Evolutionary conservation across 2,113 vertebrate species (phyloP), one percentile per base, ranked within the genome.

Genomic region (Solea solea): DNA sequence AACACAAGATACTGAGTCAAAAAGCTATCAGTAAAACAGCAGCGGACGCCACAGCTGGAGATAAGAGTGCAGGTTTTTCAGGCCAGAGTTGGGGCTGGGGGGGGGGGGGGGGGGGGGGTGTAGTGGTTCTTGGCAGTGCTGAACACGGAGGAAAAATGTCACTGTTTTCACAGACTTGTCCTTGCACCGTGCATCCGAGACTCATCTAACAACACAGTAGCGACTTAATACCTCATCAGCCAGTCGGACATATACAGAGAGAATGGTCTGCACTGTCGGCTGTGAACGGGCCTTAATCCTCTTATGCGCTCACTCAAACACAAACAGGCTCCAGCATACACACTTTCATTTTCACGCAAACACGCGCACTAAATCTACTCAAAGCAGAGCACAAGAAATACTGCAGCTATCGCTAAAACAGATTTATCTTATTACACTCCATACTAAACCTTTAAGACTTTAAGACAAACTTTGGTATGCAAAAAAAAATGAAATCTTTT

Each of bases 231-330:
- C 74, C 64, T 83, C 78, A 82, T 86, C 64, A 75, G 69, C 74
- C 67, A 72, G 75, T 76, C 25, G 40, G 57, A 70, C 61, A 34
- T 34, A 34, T 9, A 66, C 59, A 74, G 75, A 52, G 42, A 58
- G 62, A 83, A 62, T 15, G 60, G 68, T 63, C 69, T 72, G 69
- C 78, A 72, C 46, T 67, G 64, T 76, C 40, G 51, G 64, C 88
- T 85, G 84, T 62, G 69, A 86, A 85, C 69, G 66, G 72, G 69
- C 64, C 53, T 15, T 89, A 89, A 90, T 89, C 88, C 86, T 90
- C 86, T 88, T 89, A 91, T 6, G 40, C 13, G 53, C 56, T 41
- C 60, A 56, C 82, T 79, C 73, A 74, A 66, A 74, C 68, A 85
- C 72, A 56, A 57, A 59, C 54, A 27, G n/a, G 63, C 48, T 61